Evolutionary conservation across 2,113 vertebrate genomes (phyloP), one percentile per base, ranked within the genome.

Genomic region (Sigmodon hispidus): DNA sequence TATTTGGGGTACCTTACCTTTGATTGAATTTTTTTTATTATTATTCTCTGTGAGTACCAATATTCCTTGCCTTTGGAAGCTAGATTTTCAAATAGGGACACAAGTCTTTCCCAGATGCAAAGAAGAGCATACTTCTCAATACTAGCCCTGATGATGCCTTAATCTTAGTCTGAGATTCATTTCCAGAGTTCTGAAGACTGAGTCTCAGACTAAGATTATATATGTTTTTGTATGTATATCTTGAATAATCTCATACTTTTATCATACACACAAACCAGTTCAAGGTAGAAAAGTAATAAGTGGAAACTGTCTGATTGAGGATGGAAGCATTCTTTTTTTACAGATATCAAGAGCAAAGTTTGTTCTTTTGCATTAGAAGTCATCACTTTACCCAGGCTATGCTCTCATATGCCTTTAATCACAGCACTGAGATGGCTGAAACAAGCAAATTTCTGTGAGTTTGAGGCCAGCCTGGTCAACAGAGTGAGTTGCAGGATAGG

Each of bases 91-190:
- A 52, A 24, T 0, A 26, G 8, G 3, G 24, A 34, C 12, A 43
- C 5, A 16, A 8, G 24, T n/a, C 29, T 75, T 17, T 84, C 29
- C 45, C 43, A 15, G 36, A 75, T 45, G 4, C 50, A 40, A 40
- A 59, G 31, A 59, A 7, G 1, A 65, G 29, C 26, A 26, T 17
- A n/a, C n/a, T 48, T 36, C 13, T 17, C 80, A 17, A 70, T 29
- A 72, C 7, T 15, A 52, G 4, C 17, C 10, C 1, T 11, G 2
- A 0, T 22, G 4, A 21, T 22, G 4, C 7, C 48, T 76, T 76
- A 16, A 65, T 34, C 17, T 50, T 81, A 8, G 12, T 61, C 1
- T 40, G 70, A 79, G 48, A 79, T 5, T 16, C 26, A 81, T 45
- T 26, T 34, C 65, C 43, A 83, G 5, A 17, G 65, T 12, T 7